Base-by-base conservation (phyloP, 1,140 invertebrate species). In the Lordiphosa clarofinis region DNA sequence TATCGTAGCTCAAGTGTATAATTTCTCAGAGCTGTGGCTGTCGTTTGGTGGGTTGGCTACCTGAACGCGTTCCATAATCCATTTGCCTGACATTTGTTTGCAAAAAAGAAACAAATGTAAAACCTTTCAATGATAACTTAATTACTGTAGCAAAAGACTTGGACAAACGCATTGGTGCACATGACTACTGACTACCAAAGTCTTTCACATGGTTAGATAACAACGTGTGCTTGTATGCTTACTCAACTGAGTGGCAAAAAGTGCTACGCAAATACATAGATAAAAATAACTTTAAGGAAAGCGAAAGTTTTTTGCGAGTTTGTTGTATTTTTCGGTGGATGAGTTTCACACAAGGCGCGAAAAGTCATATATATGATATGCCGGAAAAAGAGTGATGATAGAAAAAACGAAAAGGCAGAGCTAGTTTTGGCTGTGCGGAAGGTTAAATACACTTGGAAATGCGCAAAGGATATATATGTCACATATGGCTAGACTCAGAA, bases 191-290 rank as follows among this genome's bases (percentile, higher is more conserved):
- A 53, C 58, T 28, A 28, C 24, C 24, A 28, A 28, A 28, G 5
- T 50, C 33, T 54, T 5, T 13, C 37, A 15, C 50, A 28, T 19
- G 43, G 40, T 69, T 75, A 71, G 65, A 70, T 75, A 75, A 75
- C 39, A 31, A 24, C 35, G 40, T 40, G 47, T 28, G 24, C 7
- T 28, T 28, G 24, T 28, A 28, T 28, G 24, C 24, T 28, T 28
- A 28, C 24, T 28, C 24, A 47, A 64, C 40, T 46, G 28, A 58
- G 33, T 37, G 36, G 31, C 37, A 38, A 33, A 35, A 35, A 59
- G 21, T 24, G 39, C 60, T 43, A 36, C 59, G 15, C 36, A 53
- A 55, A 36, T 39, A 39, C 31, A 6, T 46, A 60, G 37, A 61
- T 47, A 66, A 65, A 56, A 24, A 13, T 8, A 24, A n/a, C 2